Evolutionary conservation across 1,140 invertebrate species (phyloP), one percentile per base, ranked within the genome.

Genomic region (Neotoxoptera formosana): DNA sequence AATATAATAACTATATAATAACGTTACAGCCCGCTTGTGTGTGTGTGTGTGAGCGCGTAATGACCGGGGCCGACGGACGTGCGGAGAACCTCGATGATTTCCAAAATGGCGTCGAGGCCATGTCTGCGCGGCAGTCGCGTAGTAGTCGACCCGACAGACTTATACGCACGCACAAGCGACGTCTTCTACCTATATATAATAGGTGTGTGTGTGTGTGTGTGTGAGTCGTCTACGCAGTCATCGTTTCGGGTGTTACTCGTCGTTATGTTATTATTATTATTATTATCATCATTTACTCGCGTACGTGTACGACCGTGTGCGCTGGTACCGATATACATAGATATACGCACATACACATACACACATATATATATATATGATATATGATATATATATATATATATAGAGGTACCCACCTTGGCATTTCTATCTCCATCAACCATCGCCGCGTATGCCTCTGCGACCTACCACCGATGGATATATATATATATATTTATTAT

Each of bases 101-200:
- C 51, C 88, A 89, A 89, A 89, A 89, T 89, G 88, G 88, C 88
- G 88, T 89, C 88, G 88, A 89, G 88, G 88, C 51, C 88, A 89
- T 89, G 88, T 89, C 88, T 56, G 51, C 88, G 48, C 60, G 60
- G 60, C 60, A 17, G 60, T 67, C 60, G 60, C 60, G 60, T 76
- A 76, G 60, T n/a, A 76, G 60, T 76, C 51, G 88, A n/a, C 60
- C 48, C 36, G 51, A 11, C 14, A 36, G 34, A 53, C 34, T 76
- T n/a, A n/a, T n/a, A n/a, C 60, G 60, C 60, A 76, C 60, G 60
- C n/a, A 76, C 60, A n/a, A 76, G 30, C 41, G 45, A 17, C 25
- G 36, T 8, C 11, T 45, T 48, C 25, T 25, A 30, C 21, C 21
- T 84, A 30, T 84, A 84, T 84, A 45, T 84, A 84, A 45, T 25